Percentiles rank a stretch among this genome's conserved stretches.
Conservation (phyloP, 1,140 invertebrate genomes). For the Drosophila carrolli region DNA sequence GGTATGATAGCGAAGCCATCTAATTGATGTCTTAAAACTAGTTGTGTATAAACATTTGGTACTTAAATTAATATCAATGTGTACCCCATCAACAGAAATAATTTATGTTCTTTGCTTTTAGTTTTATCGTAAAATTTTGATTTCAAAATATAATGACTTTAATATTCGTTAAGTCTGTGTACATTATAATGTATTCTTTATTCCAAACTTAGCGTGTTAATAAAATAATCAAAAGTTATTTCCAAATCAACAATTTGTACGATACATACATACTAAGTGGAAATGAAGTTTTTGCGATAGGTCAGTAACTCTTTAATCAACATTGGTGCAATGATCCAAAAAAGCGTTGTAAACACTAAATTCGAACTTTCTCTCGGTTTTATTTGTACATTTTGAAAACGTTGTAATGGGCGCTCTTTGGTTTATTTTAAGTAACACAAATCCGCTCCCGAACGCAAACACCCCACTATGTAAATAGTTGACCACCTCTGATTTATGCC, state of each 20-base stretch:
- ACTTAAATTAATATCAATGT: conserved; percentile 29
- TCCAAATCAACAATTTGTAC: too few relatives aligned
- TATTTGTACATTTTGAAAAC: conserved; percentile 27
- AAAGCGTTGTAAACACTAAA: conserved; percentile 17
- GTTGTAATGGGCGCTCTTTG: conserved; percentile 20
- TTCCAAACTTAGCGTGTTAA: too few relatives aligned
- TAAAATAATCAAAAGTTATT: too few relatives aligned
- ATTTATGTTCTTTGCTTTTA: neutral
- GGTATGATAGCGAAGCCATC: conserved; percentile 14
- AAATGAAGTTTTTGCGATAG: neutral
- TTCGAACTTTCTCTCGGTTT: conserved; percentile 13
- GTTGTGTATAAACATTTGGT: conserved; percentile 23
- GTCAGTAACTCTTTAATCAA: conserved; percentile 6
- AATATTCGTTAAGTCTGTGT: too few relatives aligned
- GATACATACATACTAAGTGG: too few relatives aligned
- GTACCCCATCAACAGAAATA: conserved; percentile 2
- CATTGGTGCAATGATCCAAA: neutral
- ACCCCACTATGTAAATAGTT: conserved; percentile 52
- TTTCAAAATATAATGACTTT: neutral
- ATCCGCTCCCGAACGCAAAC: conserved; percentile 34
- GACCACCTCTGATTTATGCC: conserved; percentile 51
- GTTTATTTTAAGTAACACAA: conserved; percentile 36
- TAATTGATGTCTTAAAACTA: conserved; percentile 30
- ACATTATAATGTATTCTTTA: too few relatives aligned
- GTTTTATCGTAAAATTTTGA: conserved; percentile 1